These are phyloP conservation scores for Melierax canorus DNA, from an alignment of 2,113 vertebrate genomes.

Conservation along the genomic window DNA sequence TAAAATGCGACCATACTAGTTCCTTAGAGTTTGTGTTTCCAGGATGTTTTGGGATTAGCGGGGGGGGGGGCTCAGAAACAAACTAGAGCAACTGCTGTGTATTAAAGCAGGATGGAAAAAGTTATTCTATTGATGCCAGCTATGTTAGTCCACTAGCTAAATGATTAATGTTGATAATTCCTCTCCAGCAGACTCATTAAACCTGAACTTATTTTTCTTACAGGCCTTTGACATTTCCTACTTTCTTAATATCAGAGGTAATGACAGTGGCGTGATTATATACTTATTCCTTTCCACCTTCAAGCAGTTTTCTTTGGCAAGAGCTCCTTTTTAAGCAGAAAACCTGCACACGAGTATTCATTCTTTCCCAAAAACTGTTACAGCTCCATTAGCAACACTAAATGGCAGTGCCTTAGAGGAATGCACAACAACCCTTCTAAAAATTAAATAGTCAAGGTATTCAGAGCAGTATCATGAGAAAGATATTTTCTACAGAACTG, in stretches of 20 bases:
- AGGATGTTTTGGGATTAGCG: conserved; percentile 54
- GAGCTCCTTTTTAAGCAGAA: conserved; percentile 48
- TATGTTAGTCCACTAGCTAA: conserved; percentile 55
- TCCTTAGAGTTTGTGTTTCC: background rate
- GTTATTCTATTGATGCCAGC: conserved; percentile 68
- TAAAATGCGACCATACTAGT: background rate
- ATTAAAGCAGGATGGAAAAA: conserved; percentile 61
- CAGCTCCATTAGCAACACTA: conserved; percentile 62
- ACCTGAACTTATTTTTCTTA: conserved; percentile 73
- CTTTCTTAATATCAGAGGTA: conserved; percentile 76
- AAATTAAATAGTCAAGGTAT: conserved; percentile 56
- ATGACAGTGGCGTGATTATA: conserved; percentile 76
- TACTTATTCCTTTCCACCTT: conserved; percentile 76
- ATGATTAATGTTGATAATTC: conserved; percentile 78
- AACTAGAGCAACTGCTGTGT: conserved; percentile 17
- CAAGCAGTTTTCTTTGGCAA: conserved; percentile 73
- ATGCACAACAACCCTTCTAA: conserved; percentile 18
- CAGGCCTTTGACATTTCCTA: conserved; percentile 74
- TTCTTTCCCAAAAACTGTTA: conserved; percentile 71
- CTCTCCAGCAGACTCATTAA: conserved; percentile 75
- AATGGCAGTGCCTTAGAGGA: conserved; percentile 54
- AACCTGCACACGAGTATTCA: conserved; percentile 67
- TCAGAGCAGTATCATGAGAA: conserved; percentile 7
- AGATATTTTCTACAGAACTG: conserved; percentile 58
- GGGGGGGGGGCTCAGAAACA: background rate